Evolutionary conservation across 2,113 vertebrate genomes (phyloP).

Genomic region (Phoxinus phoxinus): DNA sequence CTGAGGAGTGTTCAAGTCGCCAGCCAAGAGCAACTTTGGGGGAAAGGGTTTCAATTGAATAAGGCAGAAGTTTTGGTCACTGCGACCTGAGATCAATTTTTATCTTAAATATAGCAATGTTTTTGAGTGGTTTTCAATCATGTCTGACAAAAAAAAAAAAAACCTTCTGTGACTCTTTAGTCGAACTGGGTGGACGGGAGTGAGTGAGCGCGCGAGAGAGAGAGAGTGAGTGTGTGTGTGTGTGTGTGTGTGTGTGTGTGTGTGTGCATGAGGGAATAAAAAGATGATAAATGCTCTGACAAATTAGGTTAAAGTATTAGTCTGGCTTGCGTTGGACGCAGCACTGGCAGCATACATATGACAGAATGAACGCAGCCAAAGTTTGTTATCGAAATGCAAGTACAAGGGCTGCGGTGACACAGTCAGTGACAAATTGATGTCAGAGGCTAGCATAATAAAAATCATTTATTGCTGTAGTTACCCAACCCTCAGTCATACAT

Average conservation of each 20-base stretch:
- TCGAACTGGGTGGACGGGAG: slow-evolving; percentile 10
- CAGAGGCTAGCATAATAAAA: slow-evolving; percentile 33
- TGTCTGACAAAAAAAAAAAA: not conserved
- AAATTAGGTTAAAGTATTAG: slow-evolving; percentile 53
- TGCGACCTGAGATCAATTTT: not conserved
- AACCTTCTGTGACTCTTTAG: not conserved
- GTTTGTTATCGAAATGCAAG: slow-evolving; percentile 48
- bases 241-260: too few relatives aligned
- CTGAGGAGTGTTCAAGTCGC: not conserved
- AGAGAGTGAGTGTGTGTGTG: not conserved
- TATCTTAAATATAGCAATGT: slow-evolving; percentile 5
- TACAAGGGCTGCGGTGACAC: slow-evolving; percentile 40
- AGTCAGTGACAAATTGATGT: slow-evolving; percentile 45
- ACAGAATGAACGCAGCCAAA: slow-evolving; percentile 35
- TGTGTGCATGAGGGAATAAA: not conserved
- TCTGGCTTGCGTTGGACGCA: slow-evolving; percentile 39
- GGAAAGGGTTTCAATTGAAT: slow-evolving; percentile 1
- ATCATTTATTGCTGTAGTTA: slow-evolving; percentile 44
- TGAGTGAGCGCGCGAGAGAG: not conserved
- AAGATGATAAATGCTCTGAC: slow-evolving; percentile 46
- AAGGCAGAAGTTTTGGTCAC: not conserved
- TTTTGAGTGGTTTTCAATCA: slow-evolving; percentile 21
- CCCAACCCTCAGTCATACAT: slow-evolving; percentile 66
- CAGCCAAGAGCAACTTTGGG: not conserved
- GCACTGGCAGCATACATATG: slow-evolving; percentile 47